A percentile compares a stretch with the other conserved stretches of the same genome.
Evolutionary conservation across 2,888 invertebrate genomes (phyloP).

Genomic region (Macaria notata): DNA sequence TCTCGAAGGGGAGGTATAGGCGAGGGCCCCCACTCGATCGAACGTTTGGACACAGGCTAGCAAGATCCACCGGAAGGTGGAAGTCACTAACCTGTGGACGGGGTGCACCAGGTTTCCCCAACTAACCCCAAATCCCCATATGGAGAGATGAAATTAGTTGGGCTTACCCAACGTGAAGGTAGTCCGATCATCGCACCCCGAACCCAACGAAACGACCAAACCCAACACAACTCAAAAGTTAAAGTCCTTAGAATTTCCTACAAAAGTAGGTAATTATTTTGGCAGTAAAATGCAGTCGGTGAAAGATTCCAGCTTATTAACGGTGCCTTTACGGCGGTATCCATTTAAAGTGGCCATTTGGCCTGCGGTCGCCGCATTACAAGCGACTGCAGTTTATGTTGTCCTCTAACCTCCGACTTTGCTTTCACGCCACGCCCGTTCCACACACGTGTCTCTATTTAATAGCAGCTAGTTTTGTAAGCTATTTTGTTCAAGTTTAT

Average conservation of each 20-base stretch:
- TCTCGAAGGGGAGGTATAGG: too few species aligned
- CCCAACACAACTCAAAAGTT: background rate
- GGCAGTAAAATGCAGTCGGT: slow-evolving; percentile 37
- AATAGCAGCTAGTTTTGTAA: background rate
- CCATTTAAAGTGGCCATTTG: slow-evolving; percentile 39
- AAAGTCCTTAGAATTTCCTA: slow-evolving; percentile 3
- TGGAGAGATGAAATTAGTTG: too few species aligned
- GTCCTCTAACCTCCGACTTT: slow-evolving; percentile 8
- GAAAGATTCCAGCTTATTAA: slow-evolving; percentile 38
- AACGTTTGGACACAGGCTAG: too few species aligned
- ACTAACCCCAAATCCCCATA: too few species aligned
- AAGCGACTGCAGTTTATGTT: slow-evolving; percentile 19
- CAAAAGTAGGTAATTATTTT: slow-evolving; percentile 6
- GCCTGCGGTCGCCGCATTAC: slow-evolving; percentile 26
- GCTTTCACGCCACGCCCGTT: slow-evolving; percentile 8
- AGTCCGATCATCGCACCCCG: too few species aligned
- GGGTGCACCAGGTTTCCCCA: too few species aligned
- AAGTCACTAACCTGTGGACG: too few species aligned
- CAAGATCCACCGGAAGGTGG: too few species aligned
- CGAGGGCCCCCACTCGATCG: too few species aligned
- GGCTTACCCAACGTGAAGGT: too few species aligned
- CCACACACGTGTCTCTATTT: background rate
- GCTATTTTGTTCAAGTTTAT: background rate
- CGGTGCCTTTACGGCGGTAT: slow-evolving; percentile 28
- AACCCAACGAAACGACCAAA: background rate